Evolutionary conservation across 2,113 vertebrate species (phyloP).

Genomic region (Lepus europaeus): DNA sequence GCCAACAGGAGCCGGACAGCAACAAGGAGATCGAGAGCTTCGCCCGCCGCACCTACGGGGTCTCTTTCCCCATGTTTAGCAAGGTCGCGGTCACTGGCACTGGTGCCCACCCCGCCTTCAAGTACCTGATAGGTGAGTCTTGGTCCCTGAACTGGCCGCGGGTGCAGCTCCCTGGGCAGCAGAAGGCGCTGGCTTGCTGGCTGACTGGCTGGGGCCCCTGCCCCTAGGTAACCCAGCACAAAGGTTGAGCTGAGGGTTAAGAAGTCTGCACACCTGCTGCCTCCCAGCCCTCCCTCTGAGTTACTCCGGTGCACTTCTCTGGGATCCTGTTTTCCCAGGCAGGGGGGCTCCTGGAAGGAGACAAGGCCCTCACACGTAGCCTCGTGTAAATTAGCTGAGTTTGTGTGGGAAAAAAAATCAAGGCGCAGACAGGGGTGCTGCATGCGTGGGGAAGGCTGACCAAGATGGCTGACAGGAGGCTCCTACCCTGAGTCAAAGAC

Average conservation of each 20-base stretch:
- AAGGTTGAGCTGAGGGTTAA: not conserved
- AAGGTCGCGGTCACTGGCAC: constrained; percentile 93
- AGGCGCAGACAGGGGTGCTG: not conserved
- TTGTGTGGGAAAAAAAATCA: not conserved
- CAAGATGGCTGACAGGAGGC: not conserved
- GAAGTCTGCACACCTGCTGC: not conserved
- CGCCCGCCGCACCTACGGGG: constrained; percentile 92
- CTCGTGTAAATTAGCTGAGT: not conserved
- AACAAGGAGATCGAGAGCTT: constrained; percentile 97
- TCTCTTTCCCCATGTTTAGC: constrained; percentile 97
- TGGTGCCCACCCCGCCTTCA: constrained; percentile 95
- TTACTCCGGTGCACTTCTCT: not conserved
- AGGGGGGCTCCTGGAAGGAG: not conserved
- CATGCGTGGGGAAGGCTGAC: not conserved
- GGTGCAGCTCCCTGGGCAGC: not conserved
- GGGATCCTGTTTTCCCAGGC: not conserved
- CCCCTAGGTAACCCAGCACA: constrained; percentile 8
- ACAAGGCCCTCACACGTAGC: not conserved
- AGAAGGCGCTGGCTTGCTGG: not conserved
- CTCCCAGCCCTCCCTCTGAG: not conserved
- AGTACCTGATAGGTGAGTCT: constrained; percentile 92
- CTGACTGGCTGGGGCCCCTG: not conserved
- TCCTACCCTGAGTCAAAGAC: not conserved
- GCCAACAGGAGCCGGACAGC: constrained; percentile 96
- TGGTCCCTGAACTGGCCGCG: not conserved